Evolutionary conservation across 2,888 invertebrate species (phyloP).

Genomic region (Ceratothoa steindachneri): DNA sequence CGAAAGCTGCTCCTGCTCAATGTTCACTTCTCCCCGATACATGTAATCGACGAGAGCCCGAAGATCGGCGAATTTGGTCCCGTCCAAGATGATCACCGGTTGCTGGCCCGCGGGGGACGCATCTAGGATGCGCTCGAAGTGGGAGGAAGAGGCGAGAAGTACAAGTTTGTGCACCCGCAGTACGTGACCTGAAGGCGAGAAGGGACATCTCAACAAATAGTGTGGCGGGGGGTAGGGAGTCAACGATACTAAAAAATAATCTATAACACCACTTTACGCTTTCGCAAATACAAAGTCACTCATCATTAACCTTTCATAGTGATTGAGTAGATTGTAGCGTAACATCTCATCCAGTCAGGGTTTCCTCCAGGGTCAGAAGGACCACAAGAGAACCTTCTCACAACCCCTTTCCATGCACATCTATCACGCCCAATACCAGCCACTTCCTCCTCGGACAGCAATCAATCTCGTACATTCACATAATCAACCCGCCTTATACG

Average conservation of each 20-base stretch:
- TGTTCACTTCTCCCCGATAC: slow-evolving; percentile 93
- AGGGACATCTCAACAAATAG: background rate
- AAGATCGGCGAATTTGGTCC: slow-evolving; percentile 83
- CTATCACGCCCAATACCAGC: no score
- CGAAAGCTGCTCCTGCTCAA: slow-evolving; percentile 83
- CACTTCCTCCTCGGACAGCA: no score
- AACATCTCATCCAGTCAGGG: no score
- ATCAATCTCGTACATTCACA: no score
- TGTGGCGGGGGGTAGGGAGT: background rate
- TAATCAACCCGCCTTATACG: no score
- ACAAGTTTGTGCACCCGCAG: slow-evolving; percentile 46
- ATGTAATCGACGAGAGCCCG: slow-evolving; percentile 87
- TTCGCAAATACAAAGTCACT: background rate
- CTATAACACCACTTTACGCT: background rate
- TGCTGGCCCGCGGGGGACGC: slow-evolving; percentile 44
- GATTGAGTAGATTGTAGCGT: no score
- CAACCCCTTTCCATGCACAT: no score
- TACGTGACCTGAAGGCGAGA: slow-evolving; percentile 29
- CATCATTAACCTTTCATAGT: no score
- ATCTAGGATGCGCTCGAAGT: slow-evolving; percentile 45
- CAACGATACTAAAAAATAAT: slow-evolving; percentile 10
- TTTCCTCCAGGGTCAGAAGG: no score
- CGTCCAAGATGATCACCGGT: slow-evolving; percentile 52
- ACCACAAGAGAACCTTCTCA: no score
- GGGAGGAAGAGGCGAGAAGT: slow-evolving; percentile 42